Evolutionary conservation across 2,888 invertebrate genomes (phyloP).

Genomic region (Ichneumoninae sp.): DNA sequence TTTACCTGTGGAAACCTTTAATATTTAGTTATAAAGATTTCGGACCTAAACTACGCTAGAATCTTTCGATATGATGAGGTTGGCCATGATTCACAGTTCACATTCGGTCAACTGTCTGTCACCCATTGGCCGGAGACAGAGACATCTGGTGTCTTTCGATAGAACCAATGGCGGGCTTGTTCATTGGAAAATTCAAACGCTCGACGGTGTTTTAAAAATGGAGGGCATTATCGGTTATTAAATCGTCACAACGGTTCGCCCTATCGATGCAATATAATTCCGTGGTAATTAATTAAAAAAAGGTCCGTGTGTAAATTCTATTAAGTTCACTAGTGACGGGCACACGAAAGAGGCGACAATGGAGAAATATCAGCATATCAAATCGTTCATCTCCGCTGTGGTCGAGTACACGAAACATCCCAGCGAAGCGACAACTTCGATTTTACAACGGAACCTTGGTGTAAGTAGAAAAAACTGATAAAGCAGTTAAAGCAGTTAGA

Average conservation of each 20-base stretch:
- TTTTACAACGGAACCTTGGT: conserved; percentile 80
- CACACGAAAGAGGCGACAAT: conserved; percentile 59
- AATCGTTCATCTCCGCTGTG: conserved; percentile 78
- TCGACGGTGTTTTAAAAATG: conserved; percentile 36
- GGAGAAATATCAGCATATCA: conserved; percentile 79
- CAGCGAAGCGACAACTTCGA: conserved; percentile 77
- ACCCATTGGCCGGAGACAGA: not conserved
- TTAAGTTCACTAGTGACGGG: not conserved
- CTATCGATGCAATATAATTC: not conserved
- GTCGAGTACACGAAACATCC: conserved; percentile 79
- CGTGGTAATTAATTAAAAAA: not conserved
- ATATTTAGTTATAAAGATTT: no score
- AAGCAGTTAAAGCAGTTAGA: conserved; percentile 86
- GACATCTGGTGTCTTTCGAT: conserved; percentile 21
- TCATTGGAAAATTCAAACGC: conserved; percentile 25
- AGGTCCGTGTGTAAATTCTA: not conserved
- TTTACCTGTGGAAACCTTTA: no score
- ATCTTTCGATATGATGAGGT: no score
- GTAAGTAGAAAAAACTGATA: conserved; percentile 85
- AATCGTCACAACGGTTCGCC: not conserved
- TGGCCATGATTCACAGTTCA: no score
- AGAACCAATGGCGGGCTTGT: not conserved
- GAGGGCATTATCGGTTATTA: conserved; percentile 10
- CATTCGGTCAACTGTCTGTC: no score
- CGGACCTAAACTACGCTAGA: no score